These are phyloP conservation scores for Caenorhabditis latens DNA, from an alignment of 1,140 invertebrate genomes.

Conservation along the genomic window DNA sequence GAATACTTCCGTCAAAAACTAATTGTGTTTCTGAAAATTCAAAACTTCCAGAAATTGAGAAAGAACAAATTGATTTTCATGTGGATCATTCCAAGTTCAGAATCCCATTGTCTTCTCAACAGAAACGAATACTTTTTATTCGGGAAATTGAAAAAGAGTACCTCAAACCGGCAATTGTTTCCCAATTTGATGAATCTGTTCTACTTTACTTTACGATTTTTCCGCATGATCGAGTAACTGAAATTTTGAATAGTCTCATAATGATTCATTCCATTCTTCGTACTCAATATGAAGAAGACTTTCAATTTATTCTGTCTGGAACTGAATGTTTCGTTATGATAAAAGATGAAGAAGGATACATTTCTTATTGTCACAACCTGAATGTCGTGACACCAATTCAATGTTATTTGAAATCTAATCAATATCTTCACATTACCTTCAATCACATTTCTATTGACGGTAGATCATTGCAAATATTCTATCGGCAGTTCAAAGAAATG, in stretches of 20 bases:
- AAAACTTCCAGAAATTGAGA: too few species aligned
- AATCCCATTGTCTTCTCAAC: constrained; percentile 34
- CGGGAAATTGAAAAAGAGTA: neutral
- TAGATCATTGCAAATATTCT: neutral
- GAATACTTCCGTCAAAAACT: neutral
- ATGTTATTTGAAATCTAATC: neutral
- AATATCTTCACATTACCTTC: neutral
- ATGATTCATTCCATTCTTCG: neutral
- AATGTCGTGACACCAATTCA: neutral
- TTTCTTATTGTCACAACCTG: neutral
- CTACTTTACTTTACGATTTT: neutral
- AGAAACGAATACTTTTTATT: constrained; percentile 17
- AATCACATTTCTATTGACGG: constrained; percentile 37
- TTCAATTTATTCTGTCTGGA: constrained; percentile 8
- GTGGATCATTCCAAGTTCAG: neutral
- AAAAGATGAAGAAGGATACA: neutral
- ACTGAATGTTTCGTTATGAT: neutral
- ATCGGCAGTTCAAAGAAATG: constrained; percentile 16
- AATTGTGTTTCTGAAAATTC: too few species aligned
- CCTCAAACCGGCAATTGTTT: neutral
- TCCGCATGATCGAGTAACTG: too few species aligned
- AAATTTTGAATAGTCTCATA: neutral
- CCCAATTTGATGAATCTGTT: constrained; percentile 33
- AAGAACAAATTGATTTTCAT: too few species aligned
- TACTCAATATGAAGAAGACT: constrained; percentile 12